phyloP scores from a whole-genome alignment of 92 coral and sea anemone species.

The Paramuricea clavata region DNA sequence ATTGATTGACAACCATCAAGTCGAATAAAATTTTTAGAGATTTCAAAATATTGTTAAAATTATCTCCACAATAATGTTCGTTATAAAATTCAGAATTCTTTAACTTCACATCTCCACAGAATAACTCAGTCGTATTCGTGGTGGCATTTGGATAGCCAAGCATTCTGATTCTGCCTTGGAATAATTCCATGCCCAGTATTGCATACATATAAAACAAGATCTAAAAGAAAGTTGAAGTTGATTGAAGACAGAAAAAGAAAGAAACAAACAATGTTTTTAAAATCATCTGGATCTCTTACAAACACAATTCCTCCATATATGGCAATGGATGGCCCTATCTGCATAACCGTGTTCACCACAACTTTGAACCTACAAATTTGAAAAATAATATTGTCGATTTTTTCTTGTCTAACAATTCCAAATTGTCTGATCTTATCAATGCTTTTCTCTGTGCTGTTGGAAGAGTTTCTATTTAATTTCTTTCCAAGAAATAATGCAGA shows the following conservation, averaged over 20 bases:
- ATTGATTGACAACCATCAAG: constrained; percentile 93
- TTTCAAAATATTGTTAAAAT: constrained; percentile 81
- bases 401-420: too few species aligned
- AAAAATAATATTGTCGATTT: background rate
- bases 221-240: constrained; percentile 28
- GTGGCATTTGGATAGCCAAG: constrained; percentile 77
- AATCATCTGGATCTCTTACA: constrained; percentile 65
- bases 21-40: constrained; percentile 91
- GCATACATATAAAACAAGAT: constrained; percentile 88
- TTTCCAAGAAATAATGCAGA: too few species aligned
- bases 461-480: too few species aligned
- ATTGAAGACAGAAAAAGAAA: background rate
- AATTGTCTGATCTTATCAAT: too few species aligned
- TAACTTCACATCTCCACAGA: constrained; percentile 86
- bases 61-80: constrained; percentile 90
- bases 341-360: constrained; percentile 90
- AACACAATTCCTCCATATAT: constrained; percentile 90
- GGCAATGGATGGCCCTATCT: constrained; percentile 94
- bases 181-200: constrained; percentile 91
- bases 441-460: too few species aligned
- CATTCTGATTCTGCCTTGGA: constrained; percentile 70
- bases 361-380: constrained; percentile 81
- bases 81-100: constrained; percentile 85
- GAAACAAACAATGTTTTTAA: background rate
- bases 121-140: constrained; percentile 53